Conservation (phyloP, 2,888 invertebrate genomes). For the Drosophila suboccidentalis region DNA sequence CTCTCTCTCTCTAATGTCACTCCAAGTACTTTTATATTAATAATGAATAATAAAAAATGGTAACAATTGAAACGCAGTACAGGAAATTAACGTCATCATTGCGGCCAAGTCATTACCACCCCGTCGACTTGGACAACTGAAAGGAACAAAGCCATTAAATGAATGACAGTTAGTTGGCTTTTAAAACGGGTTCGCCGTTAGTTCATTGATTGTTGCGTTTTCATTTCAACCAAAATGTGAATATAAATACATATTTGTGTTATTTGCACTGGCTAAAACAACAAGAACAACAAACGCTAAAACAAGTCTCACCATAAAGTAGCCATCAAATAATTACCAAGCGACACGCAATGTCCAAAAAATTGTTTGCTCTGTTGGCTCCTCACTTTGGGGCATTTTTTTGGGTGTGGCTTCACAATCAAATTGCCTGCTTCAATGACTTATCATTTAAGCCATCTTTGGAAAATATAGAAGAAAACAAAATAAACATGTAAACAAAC, state of each 20-base stretch:
- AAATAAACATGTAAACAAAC: neutral
- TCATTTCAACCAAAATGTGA: conserved; percentile 39
- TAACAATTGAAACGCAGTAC: conserved; percentile 56
- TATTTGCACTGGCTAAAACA: conserved; percentile 58
- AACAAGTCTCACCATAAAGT: conserved; percentile 20
- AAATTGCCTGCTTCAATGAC: conserved; percentile 53
- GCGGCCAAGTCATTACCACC: conserved; percentile 17
- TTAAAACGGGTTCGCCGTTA: conserved; percentile 13
- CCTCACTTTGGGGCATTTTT: neutral
- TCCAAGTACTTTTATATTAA: conserved; percentile 1
- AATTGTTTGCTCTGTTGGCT: conserved; percentile 20
- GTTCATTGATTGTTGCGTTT: conserved; percentile 43
- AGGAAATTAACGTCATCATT: conserved; percentile 65
- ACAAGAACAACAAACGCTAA: conserved; percentile 32
- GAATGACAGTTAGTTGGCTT: conserved; percentile 38
- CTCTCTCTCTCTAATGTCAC: conserved; percentile 42
- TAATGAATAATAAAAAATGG: conserved; percentile 28
- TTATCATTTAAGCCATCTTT: conserved; percentile 59
- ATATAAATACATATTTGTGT: conserved; percentile 64
- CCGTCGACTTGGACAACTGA: neutral
- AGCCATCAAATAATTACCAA: conserved; percentile 64
- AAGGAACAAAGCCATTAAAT: conserved; percentile 59
- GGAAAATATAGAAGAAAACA: conserved; percentile 6
- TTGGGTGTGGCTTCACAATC: conserved; percentile 37
- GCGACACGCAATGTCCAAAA: conserved; percentile 64